A percentile compares a stretch with the other conserved stretches of the same genome.
Evolutionary conservation across 92 coral and sea anemone species (phyloP).

Genomic region (Palythoa caribaeorum): DNA sequence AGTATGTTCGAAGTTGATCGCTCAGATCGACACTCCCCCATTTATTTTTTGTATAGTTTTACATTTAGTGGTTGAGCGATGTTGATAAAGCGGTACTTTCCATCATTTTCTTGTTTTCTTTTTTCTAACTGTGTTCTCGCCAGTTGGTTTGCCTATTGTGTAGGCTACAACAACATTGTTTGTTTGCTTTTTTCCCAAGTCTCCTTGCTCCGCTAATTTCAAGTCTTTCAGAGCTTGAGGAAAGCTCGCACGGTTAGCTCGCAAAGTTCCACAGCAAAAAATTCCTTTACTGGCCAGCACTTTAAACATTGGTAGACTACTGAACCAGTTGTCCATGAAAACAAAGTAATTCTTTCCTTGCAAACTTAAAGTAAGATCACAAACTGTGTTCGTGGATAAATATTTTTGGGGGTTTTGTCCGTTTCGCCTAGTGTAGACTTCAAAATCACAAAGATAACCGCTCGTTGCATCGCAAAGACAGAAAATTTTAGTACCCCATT

Average conservation of each 20-base stretch:
- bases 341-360: conserved; percentile 37
- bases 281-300: conserved; percentile 26
- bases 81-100: conserved; percentile 1
- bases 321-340: conserved; percentile 45
- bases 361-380: conserved; percentile 36
- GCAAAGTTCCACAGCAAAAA: conserved; percentile 57
- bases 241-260: conserved; percentile 41
- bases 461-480: conserved; percentile 42
- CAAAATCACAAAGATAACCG: conserved; percentile 49
- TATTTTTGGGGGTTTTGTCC: conserved; percentile 14
- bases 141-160: conserved; percentile 32
- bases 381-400: conserved; percentile 28
- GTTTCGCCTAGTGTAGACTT: conserved; percentile 28
- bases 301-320: conserved; percentile 28
- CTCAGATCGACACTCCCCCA: conserved; percentile 51
- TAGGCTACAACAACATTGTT: conserved; percentile 29
- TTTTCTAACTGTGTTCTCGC: conserved; percentile 37
- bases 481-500: conserved; percentile 38
- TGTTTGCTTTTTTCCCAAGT: conserved; percentile 34
- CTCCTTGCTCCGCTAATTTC: conserved; percentile 51
- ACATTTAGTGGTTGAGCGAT: conserved; percentile 44
- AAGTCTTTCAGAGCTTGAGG: conserved; percentile 37
- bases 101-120: conserved; percentile 28
- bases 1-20: conserved; percentile 28
- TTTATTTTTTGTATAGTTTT: conserved; percentile 37